Evolutionary conservation across 64 coral and sea anemone species (phyloP).

Genomic region (Montipora cactus): DNA sequence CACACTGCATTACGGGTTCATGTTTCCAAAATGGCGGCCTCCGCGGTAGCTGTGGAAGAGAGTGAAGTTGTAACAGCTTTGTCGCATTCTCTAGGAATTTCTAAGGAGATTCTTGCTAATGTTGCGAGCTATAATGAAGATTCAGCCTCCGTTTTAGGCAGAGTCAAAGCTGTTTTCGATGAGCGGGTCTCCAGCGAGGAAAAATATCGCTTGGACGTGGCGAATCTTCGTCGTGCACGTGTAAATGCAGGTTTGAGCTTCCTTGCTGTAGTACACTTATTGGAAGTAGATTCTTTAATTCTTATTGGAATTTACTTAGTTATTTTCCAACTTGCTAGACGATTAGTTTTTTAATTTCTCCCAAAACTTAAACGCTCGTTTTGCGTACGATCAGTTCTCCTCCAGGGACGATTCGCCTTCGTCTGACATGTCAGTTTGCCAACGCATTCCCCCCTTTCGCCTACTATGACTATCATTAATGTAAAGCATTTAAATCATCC

Average conservation of each 20-base stretch:
- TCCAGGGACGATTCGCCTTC: too few relatives aligned
- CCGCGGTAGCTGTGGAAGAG: constrained; percentile 21
- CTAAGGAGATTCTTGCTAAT: constrained; percentile 59
- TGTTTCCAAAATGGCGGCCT: constrained; percentile 89
- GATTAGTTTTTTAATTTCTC: too few relatives aligned
- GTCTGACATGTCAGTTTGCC: too few relatives aligned
- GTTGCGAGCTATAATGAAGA: constrained; percentile 64
- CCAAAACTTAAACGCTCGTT: too few relatives aligned
- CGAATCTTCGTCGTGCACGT: constrained; percentile 94
- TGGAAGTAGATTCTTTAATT: not conserved
- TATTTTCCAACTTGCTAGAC: too few relatives aligned
- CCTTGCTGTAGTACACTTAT: not conserved
- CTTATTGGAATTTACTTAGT: too few relatives aligned
- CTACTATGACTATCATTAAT: too few relatives aligned
- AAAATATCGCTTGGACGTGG: constrained; percentile 74
- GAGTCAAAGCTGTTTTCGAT: constrained; percentile 56
- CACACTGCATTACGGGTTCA: not conserved
- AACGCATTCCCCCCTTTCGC: too few relatives aligned
- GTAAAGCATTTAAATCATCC: too few relatives aligned
- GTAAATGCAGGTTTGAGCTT: constrained; percentile 86
- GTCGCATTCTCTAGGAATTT: constrained; percentile 67
- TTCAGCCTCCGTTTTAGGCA: constrained; percentile 45
- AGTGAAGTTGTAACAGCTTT: constrained; percentile 62
- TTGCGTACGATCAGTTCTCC: too few relatives aligned
- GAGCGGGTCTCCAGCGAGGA: constrained; percentile 53